These are phyloP conservation scores for Tangara arthus DNA, from an alignment of 2,797 vertebrate genomes.

Conservation along the genomic window DNA sequence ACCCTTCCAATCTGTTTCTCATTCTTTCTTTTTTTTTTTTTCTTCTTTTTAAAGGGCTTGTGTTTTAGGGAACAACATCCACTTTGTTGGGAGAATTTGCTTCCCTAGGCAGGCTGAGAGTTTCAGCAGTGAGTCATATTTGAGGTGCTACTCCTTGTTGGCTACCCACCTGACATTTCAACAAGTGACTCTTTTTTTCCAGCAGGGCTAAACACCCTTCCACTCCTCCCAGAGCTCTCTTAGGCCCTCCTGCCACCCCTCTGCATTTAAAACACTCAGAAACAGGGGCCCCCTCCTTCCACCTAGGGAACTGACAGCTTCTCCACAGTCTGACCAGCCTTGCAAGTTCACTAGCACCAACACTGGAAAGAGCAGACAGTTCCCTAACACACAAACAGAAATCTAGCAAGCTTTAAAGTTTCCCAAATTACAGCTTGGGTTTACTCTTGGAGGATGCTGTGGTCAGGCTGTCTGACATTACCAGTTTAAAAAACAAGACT, in stretches of 20 bases:
- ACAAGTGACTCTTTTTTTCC: conserved; percentile 37
- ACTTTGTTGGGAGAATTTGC: conserved; percentile 55
- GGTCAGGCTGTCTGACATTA: conserved; percentile 37
- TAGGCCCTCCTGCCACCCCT: background rate
- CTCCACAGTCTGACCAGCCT: background rate
- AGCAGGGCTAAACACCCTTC: background rate
- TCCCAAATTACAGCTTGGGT: conserved; percentile 35
- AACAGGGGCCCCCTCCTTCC: background rate
- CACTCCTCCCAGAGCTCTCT: background rate
- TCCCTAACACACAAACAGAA: conserved; percentile 15
- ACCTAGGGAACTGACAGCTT: background rate
- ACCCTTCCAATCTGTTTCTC: conserved; percentile 64
- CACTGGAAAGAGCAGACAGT: background rate
- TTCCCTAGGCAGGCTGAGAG: conserved; percentile 6
- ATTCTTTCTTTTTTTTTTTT: conserved; percentile 43
- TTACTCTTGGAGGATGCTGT: conserved; percentile 32
- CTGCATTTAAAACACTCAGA: background rate
- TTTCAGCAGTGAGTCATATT: conserved; percentile 36
- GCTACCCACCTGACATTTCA: conserved; percentile 40
- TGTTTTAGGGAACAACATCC: conserved; percentile 62
- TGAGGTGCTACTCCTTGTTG: conserved; percentile 31
- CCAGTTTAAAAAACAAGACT: conserved; percentile 37
- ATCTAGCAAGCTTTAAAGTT: conserved; percentile 38
- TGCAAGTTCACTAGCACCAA: background rate
- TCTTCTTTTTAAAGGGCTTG: conserved; percentile 33